Evolutionary conservation across 1,140 invertebrate species (phyloP).

Genomic region (Oncopodura yosiiana): DNA sequence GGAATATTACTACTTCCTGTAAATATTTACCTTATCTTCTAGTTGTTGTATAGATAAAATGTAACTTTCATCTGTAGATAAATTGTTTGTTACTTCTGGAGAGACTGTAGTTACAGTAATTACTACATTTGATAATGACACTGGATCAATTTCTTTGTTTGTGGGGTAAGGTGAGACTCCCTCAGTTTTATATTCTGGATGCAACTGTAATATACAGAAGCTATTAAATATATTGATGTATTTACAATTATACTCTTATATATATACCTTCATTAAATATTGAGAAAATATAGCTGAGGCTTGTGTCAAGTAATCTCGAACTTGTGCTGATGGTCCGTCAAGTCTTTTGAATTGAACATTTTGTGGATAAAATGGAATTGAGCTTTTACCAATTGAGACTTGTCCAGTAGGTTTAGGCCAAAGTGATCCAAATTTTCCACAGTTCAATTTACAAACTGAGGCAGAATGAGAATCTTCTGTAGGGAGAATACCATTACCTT

Average conservation of each 20-base stretch:
- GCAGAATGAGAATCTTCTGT: conserved; percentile 14
- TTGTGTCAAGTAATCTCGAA: conserved; percentile 1
- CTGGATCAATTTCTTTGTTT: not conserved
- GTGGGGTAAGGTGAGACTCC: not conserved
- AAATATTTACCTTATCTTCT: conserved; percentile 13
- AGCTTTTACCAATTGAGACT: conserved; percentile 19
- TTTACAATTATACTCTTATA: not conserved
- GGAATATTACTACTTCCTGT: not conserved
- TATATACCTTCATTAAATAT: conserved; percentile 21
- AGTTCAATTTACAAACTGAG: conserved; percentile 37
- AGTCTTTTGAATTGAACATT: conserved; percentile 21
- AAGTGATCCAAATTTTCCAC: conserved; percentile 44
- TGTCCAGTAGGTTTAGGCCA: conserved; percentile 63
- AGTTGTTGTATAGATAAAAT: conserved; percentile 42
- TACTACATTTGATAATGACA: conserved; percentile 11
- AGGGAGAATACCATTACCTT: not conserved
- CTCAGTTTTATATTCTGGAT: conserved; percentile 15
- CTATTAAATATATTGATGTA: not conserved
- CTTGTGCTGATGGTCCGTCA: conserved; percentile 6
- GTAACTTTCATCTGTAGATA: conserved; percentile 61
- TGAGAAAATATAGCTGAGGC: conserved; percentile 17
- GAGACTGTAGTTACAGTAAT: conserved; percentile 21
- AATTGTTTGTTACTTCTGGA: conserved; percentile 40
- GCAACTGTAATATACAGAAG: not conserved
- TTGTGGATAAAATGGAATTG: conserved; percentile 21